Base-by-base conservation (phyloP, 1,140 invertebrate species). In the Sarcophaga peregrina region DNA sequence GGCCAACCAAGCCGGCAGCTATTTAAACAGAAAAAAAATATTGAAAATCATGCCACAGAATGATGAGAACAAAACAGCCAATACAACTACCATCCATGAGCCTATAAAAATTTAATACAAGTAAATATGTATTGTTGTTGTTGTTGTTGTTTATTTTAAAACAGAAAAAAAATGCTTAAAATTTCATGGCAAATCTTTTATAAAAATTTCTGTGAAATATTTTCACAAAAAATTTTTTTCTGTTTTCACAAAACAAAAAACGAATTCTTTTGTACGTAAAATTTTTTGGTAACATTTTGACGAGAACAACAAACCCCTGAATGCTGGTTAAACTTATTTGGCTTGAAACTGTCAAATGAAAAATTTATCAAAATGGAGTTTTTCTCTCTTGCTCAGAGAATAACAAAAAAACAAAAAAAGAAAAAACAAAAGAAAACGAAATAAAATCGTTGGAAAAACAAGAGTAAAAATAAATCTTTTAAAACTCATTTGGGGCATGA, bases 331-430 rank as follows among this genome's bases (percentile, higher is more conserved):
- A 68, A 68, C 62, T 68, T 68, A 68, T 68, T 68, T 68, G 62
- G 62, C 62, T 68, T 68, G 1, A 37, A 68, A 68, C 62, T 68
- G 62, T 68, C 62, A 68, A 68, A 68, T 68, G 17, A 68, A 68
- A 68, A 68, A 68, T 68, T 68, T 68, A 68, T 68, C 62, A 68
- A 68, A 68, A 68, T 68, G 62, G 62, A 68, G 62, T 68, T 68
- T 68, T 68, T 68, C 62, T 68, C 62, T 20, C 8, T n/a, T n/a
- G n/a, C n/a, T n/a, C n/a, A n/a, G n/a, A n/a, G n/a, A n/a, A n/a
- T n/a, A n/a, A n/a, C n/a, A n/a, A n/a, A n/a, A n/a, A n/a, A n/a
- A n/a, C n/a, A n/a, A n/a, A n/a, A n/a, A n/a, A n/a, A n/a, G n/a
- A n/a, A 68, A 20, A 68, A 68, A 4, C 13, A 13, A 58, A 58